Percentiles rank a stretch among this genome's conserved stretches.
Conservation (phyloP, 2,113 vertebrate species). For the Kryptolebias marmoratus region DNA sequence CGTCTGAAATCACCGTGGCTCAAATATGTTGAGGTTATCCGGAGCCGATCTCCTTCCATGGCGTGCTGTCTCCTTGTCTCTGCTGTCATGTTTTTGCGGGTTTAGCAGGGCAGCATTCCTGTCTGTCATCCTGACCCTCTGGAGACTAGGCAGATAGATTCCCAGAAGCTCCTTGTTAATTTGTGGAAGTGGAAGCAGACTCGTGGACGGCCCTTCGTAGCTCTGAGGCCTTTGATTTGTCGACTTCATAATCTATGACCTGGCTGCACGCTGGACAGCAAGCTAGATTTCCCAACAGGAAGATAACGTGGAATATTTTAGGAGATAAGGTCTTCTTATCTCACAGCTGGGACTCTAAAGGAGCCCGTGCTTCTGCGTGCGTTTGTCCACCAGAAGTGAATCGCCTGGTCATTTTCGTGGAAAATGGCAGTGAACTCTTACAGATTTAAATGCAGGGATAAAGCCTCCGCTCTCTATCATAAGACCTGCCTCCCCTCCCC, state of each 20-base stretch:
- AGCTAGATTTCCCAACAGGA: constrained; percentile 7
- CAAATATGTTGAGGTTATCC: constrained; percentile 24
- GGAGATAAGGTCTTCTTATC: constrained; percentile 12
- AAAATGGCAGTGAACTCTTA: constrained; percentile 59
- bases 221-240: constrained; percentile 34
- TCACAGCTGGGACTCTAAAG: not conserved
- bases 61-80: constrained; percentile 7
- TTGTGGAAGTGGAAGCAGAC: constrained; percentile 55
- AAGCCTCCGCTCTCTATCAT: constrained; percentile 42
- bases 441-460: constrained; percentile 46
- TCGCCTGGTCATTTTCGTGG: constrained; percentile 5
- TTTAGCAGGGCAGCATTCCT: constrained; percentile 62
- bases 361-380: constrained; percentile 2
- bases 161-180: constrained; percentile 52
- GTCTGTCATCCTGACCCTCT: constrained; percentile 55
- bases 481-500: constrained; percentile 44
- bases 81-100: constrained; percentile 11
- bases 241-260: constrained; percentile 5
- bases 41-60: constrained; percentile 33
- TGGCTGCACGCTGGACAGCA: constrained; percentile 9
- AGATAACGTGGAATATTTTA: constrained; percentile 27
- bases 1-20: constrained; percentile 25
- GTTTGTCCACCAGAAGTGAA: constrained; percentile 8
- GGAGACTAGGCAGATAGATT: constrained; percentile 57
- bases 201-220: constrained; percentile 21